Evolutionary conservation across 2,113 vertebrate genomes (phyloP), one percentile per base, ranked within the genome.

Genomic region (Poeciliopsis turrubarensis): DNA sequence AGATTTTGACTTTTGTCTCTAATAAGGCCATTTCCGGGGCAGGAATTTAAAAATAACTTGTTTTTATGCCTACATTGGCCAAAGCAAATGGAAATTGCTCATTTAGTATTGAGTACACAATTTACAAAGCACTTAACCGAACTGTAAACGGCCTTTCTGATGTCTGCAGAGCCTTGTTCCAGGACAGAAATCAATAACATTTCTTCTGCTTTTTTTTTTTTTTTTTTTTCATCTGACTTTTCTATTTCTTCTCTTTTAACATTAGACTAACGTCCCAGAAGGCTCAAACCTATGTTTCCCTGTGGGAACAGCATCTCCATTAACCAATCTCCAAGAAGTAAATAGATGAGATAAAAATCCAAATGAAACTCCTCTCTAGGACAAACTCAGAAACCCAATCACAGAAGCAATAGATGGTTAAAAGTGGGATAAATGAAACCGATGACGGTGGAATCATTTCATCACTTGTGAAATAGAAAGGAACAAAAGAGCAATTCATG

Each of bases 61-160:
- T 83, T 89, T 90, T 90, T 77, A 90, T 86, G 87, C 89, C 81
- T 86, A 77, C 78, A 76, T 75, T 79, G 82, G 72, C 74, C 66
- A 19, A 75, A 9, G 57, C 83, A 92, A 92, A 93, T 91, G 89
- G 91, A 92, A 89, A 85, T 79, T 26, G 60, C 80, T 92, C 78
- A 82, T 91, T 90, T 87, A 78, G 75, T 81, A 85, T 84, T 37
- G 82, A 89, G 86, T 91, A 87, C 80, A 80, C 85, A 88, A 90
- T 92, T 91, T 89, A 92, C 87, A 91, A 92, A 92, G 90, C 89
- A 92, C 90, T 93, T 92, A 93, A 92, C 87, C 89, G 83, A 91
- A 90, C 83, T 87, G 91, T 88, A 89, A 92, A 92, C 44, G 34
- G 83, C 80, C 83, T 89, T 87, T 91, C 83, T 89, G 80, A 89